These are phyloP conservation scores for Coranthus polyacanthus DNA, from an alignment of 2,797 vertebrate genomes.

Conservation along the genomic window DNA sequence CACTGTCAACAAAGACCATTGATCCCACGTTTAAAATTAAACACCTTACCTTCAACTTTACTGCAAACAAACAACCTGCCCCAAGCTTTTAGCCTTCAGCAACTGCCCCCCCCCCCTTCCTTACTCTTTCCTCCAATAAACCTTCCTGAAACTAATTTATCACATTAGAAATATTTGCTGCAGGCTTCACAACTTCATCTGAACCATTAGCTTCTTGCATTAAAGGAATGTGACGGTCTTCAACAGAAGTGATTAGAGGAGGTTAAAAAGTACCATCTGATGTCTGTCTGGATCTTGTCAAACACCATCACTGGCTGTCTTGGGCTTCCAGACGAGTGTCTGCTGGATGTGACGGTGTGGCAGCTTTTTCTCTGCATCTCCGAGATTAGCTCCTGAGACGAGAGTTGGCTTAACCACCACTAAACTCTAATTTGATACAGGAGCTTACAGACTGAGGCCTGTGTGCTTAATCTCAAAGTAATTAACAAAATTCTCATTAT, in stretches of 20 bases:
- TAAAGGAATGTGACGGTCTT: conserved; percentile 5
- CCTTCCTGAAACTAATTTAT: too few species aligned
- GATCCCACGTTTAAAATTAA: background rate
- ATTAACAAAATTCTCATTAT: conserved; percentile 68
- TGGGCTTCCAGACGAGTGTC: conserved; percentile 21
- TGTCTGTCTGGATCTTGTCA: conserved; percentile 42
- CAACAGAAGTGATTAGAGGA: conserved; percentile 25
- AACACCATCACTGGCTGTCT: too few species aligned
- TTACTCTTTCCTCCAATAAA: too few species aligned
- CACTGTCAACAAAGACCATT: background rate
- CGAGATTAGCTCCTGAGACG: conserved; percentile 50
- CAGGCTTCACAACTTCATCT: too few species aligned
- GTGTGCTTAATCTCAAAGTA: conserved; percentile 62
- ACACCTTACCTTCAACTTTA: background rate
- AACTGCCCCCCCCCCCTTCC: too few species aligned
- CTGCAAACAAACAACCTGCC: too few species aligned
- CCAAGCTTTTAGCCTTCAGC: too few species aligned
- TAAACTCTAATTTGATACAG: conserved; percentile 56
- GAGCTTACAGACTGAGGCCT: conserved; percentile 45
- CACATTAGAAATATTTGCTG: too few species aligned
- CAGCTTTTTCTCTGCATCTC: conserved; percentile 55
- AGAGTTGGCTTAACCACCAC: conserved; percentile 58
- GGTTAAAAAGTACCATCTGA: conserved; percentile 27
- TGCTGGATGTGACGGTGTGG: conserved; percentile 16
- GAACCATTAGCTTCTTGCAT: too few species aligned